These are phyloP conservation scores for Pseudorhiza aurosa DNA, from an alignment of 30 jellyfish, hydroid and myxozoan species.

Conservation along the genomic window DNA sequence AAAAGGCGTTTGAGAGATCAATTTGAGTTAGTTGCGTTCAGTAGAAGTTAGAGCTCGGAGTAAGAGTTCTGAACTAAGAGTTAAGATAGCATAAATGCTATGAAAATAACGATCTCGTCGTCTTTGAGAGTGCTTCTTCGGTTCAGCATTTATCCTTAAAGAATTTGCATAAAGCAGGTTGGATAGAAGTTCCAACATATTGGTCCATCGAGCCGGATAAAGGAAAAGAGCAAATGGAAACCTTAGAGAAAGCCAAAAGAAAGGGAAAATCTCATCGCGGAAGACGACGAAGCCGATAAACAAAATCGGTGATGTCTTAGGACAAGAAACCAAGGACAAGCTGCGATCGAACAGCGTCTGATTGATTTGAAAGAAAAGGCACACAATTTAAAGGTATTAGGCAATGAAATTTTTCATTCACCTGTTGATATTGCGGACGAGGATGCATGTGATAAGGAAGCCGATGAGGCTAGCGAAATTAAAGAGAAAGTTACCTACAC, in stretches of 20 bases:
- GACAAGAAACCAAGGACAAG: neutral
- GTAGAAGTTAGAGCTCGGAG: no score
- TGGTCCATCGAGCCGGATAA: conserved; percentile 58
- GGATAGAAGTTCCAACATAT: neutral
- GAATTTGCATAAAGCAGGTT: no score
- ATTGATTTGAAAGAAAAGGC: conserved; percentile 25
- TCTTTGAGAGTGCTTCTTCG: no score
- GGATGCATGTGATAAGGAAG: conserved; percentile 20
- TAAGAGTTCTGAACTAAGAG: no score
- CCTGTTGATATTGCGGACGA: conserved; percentile 6
- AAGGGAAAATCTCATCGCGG: conserved; percentile 43
- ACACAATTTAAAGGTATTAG: conserved; percentile 20
- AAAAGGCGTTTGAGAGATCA: no score
- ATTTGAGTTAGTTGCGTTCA: no score
- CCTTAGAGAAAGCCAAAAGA: conserved; percentile 16
- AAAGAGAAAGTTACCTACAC: conserved; percentile 29
- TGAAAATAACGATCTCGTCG: no score
- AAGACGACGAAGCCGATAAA: conserved; percentile 22
- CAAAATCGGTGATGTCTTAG: conserved; percentile 34
- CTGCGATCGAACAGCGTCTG: neutral
- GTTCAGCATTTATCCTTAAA: no score
- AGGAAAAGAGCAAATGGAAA: neutral
- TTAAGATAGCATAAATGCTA: no score
- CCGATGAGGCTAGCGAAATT: conserved; percentile 35
- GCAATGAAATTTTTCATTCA: conserved; percentile 6